Base-by-base conservation (phyloP, 2,113 vertebrate genomes). In the Anhinga anhinga region DNA sequence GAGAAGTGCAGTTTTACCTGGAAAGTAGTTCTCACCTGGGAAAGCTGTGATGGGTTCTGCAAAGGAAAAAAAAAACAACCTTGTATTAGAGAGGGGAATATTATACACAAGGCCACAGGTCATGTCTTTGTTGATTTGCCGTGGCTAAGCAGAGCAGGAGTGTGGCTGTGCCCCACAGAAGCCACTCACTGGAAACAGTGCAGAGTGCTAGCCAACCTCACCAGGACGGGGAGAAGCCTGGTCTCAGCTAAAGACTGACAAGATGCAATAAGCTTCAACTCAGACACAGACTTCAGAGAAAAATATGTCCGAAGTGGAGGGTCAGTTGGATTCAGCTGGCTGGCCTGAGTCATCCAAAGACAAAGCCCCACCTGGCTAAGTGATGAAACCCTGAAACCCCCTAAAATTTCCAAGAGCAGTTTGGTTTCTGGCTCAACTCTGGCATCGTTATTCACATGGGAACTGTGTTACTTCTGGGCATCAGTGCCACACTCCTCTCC, bases 11-110 rank as follows among this genome's bases (percentile, higher is more conserved):
- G 55, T 97, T 98, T 98, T 98, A 98, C 98, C 98, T 98, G 97
- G 80, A 97, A 96, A 98, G 98, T 98, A 96, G 97, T 99, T 98
- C 98, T 99, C 99, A 91, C 99, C 99, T 95, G 99, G 99, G 95
- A 99, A 99, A 90, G 99, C 99, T 58, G 98, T 98, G 91, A 99
- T 98, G 84, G 99, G 99, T 97, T 99, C 99, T 99, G 98, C 59
- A 98, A 98, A 96, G 89, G 40, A 88, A 96, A 94, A 95, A 69
- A 19, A 32, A 69, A 44, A 47, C 10, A 34, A 19, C 20, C 15
- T 34, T 22, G 1, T 63, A 44, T 89, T 85, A 94, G 74, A 78
- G 55, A 53, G n/a, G 29, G 23, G 11, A 71, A 6, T 58, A 32
- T 62, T 44, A 65, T 25, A 91, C 61, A 76, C 10, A 53, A 49